Evolutionary conservation across 1,140 invertebrate genomes (phyloP).

Genomic region (Telenomus remus): DNA sequence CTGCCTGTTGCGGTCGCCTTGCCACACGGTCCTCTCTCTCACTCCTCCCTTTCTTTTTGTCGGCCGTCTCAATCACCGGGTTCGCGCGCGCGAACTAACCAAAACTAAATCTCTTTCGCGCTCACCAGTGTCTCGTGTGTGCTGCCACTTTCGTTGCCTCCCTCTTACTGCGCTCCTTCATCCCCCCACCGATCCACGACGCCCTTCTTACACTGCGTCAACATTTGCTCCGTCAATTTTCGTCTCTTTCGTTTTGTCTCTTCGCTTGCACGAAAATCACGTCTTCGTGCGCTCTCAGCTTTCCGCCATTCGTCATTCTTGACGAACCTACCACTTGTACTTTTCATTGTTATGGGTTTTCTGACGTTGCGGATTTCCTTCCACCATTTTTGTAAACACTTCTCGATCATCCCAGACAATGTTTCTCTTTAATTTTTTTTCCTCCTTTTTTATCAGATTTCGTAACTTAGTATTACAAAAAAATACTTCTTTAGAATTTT

Average conservation of each 20-base stretch:
- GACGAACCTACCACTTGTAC: neutral
- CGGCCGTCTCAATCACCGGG: slow-evolving; percentile 72
- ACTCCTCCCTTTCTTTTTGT: slow-evolving; percentile 57
- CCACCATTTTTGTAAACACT: too few species aligned
- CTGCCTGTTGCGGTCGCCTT: slow-evolving; percentile 18
- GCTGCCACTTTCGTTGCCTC: slow-evolving; percentile 59
- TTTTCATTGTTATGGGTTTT: slow-evolving; percentile 1
- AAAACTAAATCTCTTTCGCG: slow-evolving; percentile 68
- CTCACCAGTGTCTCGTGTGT: slow-evolving; percentile 63
- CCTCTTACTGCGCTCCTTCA: slow-evolving; percentile 48
- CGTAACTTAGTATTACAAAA: too few species aligned
- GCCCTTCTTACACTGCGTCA: slow-evolving; percentile 49
- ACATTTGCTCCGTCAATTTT: slow-evolving; percentile 45
- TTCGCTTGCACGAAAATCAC: slow-evolving; percentile 4
- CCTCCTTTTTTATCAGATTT: too few species aligned
- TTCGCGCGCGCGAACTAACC: slow-evolving; percentile 76
- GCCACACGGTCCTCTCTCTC: slow-evolving; percentile 45
- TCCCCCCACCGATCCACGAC: slow-evolving; percentile 36
- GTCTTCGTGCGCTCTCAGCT: slow-evolving; percentile 4
- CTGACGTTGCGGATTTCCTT: too few species aligned
- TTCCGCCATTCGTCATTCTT: slow-evolving; percentile 13
- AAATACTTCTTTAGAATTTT: too few species aligned
- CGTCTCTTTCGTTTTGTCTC: slow-evolving; percentile 43
- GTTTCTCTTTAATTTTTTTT: too few species aligned
- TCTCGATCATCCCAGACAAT: too few species aligned